These are phyloP conservation scores for Echiichthys vipera DNA, from an alignment of 2,797 vertebrate species.

Conservation along the genomic window DNA sequence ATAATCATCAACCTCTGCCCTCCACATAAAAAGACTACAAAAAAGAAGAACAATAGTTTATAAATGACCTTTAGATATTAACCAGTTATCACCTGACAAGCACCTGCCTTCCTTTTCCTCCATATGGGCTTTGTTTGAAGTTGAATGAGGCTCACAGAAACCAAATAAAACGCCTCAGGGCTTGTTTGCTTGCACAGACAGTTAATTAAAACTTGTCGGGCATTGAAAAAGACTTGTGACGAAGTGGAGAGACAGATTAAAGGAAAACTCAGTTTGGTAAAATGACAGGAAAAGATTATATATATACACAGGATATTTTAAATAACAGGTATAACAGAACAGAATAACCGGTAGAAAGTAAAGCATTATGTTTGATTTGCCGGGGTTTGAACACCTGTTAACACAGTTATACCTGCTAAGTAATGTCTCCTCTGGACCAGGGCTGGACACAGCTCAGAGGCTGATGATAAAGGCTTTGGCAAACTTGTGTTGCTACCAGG, in stretches of 20 bases:
- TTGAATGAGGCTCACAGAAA: slow-evolving; percentile 49
- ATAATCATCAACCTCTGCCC: background rate
- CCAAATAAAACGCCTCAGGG: slow-evolving; percentile 50
- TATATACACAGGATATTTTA: background rate
- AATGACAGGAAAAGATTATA: background rate
- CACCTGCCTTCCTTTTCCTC: slow-evolving; percentile 58
- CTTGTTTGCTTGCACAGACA: slow-evolving; percentile 58
- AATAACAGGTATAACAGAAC: background rate
- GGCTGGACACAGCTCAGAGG: background rate
- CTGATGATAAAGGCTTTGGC: too few species aligned
- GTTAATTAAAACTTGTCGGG: slow-evolving; percentile 63
- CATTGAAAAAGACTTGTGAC: slow-evolving; percentile 39
- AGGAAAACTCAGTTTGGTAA: background rate
- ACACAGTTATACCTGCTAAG: background rate
- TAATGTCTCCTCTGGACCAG: background rate
- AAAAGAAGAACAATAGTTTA: slow-evolving; percentile 23
- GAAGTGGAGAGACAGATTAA: background rate
- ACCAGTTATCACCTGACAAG: slow-evolving; percentile 46
- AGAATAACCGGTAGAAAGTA: too few species aligned
- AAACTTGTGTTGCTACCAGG: too few species aligned
- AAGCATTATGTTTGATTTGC: too few species aligned
- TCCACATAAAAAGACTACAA: background rate
- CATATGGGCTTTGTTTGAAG: slow-evolving; percentile 72
- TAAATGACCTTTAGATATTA: slow-evolving; percentile 41
- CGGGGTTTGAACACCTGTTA: background rate